phyloP scores from a whole-genome alignment of 2,797 vertebrate species.

The Anableps anableps region DNA sequence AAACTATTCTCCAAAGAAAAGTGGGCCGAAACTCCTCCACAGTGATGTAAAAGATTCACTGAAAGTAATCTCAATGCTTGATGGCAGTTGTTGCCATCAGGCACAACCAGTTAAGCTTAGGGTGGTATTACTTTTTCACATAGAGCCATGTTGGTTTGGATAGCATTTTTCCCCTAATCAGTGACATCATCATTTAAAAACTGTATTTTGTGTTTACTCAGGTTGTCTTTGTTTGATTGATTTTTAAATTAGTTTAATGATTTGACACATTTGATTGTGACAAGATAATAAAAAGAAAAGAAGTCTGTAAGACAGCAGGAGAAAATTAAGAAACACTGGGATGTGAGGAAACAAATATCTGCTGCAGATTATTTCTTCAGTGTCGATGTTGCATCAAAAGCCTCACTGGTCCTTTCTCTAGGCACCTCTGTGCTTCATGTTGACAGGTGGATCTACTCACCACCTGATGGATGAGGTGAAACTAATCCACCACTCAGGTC shows the following conservation, averaged over 20 bases:
- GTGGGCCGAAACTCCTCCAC: neutral
- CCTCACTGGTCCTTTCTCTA: neutral
- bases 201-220: neutral
- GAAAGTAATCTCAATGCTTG: neutral
- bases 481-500: slow-evolving; percentile 6
- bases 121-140: neutral
- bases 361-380: neutral
- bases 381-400: neutral
- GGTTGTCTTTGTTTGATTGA: neutral
- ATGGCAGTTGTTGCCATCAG: neutral
- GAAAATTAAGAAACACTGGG: neutral
- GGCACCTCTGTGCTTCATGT: neutral
- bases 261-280: neutral
- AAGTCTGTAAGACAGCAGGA: neutral
- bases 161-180: neutral
- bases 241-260: neutral
- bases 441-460: slow-evolving; percentile 1
- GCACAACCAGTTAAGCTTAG: neutral
- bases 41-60: neutral
- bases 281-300: neutral
- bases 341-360: neutral
- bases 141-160: neutral
- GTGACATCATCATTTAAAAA: neutral
- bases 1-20: neutral
- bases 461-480: neutral